These are phyloP conservation scores for Notolepis coatsorum DNA, from an alignment of 2,797 vertebrate species.

Conservation along the genomic window DNA sequence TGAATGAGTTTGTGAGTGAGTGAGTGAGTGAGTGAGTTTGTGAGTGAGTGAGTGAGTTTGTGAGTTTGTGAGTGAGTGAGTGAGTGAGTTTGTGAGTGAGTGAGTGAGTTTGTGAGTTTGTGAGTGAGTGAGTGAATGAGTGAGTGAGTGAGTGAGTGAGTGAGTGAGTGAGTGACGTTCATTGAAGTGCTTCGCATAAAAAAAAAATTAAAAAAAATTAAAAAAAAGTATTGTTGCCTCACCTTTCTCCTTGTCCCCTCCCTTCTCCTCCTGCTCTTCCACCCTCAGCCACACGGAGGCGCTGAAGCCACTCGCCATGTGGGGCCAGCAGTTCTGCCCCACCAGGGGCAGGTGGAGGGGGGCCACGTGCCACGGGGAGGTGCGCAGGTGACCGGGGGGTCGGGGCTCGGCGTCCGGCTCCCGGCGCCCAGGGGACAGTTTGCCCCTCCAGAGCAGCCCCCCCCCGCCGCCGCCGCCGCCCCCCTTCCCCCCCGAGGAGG, in stretches of 20 bases:
- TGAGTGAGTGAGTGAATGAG: no score
- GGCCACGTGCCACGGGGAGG: slow-evolving; percentile 93
- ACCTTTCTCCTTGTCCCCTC: slow-evolving; percentile 70
- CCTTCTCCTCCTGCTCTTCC: slow-evolving; percentile 68
- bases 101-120: no score
- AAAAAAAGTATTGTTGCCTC: slow-evolving; percentile 40
- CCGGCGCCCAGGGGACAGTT: slow-evolving; percentile 79
- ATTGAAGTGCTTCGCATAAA: no score
- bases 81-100: no score
- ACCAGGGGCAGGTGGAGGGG: slow-evolving; percentile 92
- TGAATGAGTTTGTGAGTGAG: no score
- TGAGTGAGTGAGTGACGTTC: no score
- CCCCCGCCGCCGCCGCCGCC: slow-evolving; percentile 77
- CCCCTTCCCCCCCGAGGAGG: slow-evolving; percentile 62
- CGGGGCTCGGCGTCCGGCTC: slow-evolving; percentile 76
- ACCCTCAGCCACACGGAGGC: slow-evolving; percentile 90
- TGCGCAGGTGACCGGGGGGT: slow-evolving; percentile 72
- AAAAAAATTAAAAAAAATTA: no score
- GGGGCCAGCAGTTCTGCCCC: slow-evolving; percentile 98
- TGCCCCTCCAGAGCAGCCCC: slow-evolving; percentile 83
- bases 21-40: no score
- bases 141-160: no score
- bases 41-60: no score
- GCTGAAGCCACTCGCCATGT: slow-evolving; percentile 96
- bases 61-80: no score